These are phyloP conservation scores for Oxyura jamaicensis DNA, from an alignment of 2,113 vertebrate genomes.

Conservation along the genomic window DNA sequence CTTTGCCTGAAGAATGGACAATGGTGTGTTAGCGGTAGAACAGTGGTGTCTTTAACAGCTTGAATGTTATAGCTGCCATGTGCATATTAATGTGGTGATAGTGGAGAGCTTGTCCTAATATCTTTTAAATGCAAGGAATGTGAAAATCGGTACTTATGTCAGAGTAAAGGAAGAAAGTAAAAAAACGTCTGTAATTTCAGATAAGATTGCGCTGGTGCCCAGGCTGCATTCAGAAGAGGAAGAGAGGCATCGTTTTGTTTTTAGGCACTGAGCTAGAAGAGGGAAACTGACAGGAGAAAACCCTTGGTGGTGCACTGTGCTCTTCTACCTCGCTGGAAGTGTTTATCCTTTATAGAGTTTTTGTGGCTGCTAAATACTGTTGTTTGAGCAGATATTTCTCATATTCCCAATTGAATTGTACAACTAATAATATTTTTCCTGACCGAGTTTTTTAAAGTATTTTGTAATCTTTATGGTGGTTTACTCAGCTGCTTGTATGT, in stretches of 20 bases:
- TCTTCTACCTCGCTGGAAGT: neutral
- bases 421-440: conserved; percentile 12
- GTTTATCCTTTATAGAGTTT: neutral
- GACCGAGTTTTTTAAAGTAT: neutral
- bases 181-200: neutral
- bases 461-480: neutral
- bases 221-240: neutral
- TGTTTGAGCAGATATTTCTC: conserved; percentile 34
- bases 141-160: neutral
- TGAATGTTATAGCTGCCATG: accelerated
- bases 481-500: neutral
- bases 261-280: neutral
- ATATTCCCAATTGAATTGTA: neutral
- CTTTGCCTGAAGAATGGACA: neutral
- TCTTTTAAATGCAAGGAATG: neutral
- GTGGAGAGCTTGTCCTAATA: neutral
- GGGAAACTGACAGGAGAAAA: neutral
- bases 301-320: neutral
- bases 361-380: neutral
- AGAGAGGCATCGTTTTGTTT: neutral
- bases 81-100: neutral
- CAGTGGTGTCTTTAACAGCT: accelerated
- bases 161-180: neutral
- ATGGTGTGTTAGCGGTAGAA: neutral
- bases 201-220: neutral